phyloP scores from a whole-genome alignment of 2,797 vertebrate genomes.

The Halcyon leucocephala region DNA sequence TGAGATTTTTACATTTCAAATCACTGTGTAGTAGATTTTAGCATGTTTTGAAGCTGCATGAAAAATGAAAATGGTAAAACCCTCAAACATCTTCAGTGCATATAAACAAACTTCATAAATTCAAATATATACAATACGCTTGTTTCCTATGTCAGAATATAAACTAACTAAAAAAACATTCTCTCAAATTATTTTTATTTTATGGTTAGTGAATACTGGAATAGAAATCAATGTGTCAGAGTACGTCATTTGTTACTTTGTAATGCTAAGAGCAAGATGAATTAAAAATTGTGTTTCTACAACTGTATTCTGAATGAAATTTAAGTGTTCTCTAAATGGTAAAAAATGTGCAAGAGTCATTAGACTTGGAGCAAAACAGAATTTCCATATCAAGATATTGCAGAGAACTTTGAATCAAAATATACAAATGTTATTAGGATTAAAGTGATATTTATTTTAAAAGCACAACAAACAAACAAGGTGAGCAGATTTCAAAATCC shows the following conservation, averaged over 20 bases:
- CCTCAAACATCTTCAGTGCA: not conserved
- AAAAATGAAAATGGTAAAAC: not conserved
- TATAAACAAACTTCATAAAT: not conserved
- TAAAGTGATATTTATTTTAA: not conserved
- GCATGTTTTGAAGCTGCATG: not conserved
- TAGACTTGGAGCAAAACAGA: not conserved
- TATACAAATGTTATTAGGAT: not conserved
- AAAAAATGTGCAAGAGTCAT: not conserved
- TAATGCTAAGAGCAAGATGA: not conserved
- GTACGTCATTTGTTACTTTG: not conserved
- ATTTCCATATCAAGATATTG: not conserved
- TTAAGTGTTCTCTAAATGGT: not conserved
- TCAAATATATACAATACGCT: not conserved
- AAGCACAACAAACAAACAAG: not conserved
- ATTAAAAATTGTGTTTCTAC: constrained; percentile 39
- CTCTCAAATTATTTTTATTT: not conserved
- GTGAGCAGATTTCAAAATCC: not conserved
- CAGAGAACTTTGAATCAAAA: not conserved
- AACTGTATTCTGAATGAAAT: not conserved
- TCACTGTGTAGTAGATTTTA: not conserved
- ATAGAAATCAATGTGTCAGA: not conserved
- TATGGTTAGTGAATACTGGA: not conserved
- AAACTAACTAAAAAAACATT: not conserved
- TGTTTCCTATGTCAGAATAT: not conserved
- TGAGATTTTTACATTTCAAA: not conserved